These are phyloP conservation scores for Cryptops parisi DNA, from an alignment of 2,888 invertebrate genomes.

Conservation along the genomic window DNA sequence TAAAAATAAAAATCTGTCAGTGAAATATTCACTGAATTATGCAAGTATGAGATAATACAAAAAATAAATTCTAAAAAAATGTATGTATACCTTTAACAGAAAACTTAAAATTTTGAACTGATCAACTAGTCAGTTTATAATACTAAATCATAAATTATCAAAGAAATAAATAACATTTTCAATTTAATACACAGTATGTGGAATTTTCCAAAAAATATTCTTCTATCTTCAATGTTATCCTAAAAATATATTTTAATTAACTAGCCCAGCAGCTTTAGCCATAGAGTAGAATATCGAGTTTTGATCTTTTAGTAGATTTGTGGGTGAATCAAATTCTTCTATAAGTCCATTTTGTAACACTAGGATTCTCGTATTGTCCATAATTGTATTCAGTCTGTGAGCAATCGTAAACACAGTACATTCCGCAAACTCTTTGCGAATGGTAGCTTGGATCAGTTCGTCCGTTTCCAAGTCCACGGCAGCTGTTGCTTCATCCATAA, in stretches of 20 bases:
- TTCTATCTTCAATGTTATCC: too few relatives aligned
- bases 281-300: conserved; percentile 36
- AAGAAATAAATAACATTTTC: neutral
- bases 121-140: too few relatives aligned
- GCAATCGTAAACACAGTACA: conserved; percentile 22
- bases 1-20: too few relatives aligned
- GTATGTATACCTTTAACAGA: too few relatives aligned
- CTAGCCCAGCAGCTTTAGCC: conserved; percentile 36
- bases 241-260: conserved; percentile 4
- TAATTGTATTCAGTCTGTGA: conserved; percentile 12
- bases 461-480: conserved; percentile 30
- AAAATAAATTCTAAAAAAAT: too few relatives aligned
- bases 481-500: conserved; percentile 41
- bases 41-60: too few relatives aligned
- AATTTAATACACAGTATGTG: too few relatives aligned
- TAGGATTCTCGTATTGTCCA: conserved; percentile 27
- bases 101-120: too few relatives aligned
- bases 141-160: too few relatives aligned
- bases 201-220: too few relatives aligned
- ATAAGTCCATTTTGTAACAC: conserved; percentile 33
- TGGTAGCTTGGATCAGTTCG: conserved; percentile 21
- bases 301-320: conserved; percentile 28
- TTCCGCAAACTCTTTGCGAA: conserved; percentile 20
- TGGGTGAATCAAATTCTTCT: conserved; percentile 33
- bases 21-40: too few relatives aligned